A percentile compares a stretch with the other conserved stretches of the same genome.
Evolutionary conservation across 2,113 vertebrate species (phyloP).

Genomic region (Myotis lucifugus): DNA sequence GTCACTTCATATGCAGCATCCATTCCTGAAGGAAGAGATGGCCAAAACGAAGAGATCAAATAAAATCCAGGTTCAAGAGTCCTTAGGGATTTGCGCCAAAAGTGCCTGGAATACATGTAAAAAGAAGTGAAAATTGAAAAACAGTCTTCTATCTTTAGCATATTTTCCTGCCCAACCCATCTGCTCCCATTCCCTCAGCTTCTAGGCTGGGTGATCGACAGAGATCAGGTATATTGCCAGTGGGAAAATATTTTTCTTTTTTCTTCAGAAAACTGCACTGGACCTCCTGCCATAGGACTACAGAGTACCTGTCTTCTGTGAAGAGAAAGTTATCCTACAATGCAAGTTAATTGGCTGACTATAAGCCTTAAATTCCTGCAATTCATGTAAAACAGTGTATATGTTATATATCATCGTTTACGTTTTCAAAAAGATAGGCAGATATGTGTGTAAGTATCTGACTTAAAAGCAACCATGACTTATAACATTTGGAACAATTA

Average conservation of each 20-base stretch:
- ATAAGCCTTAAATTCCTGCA: not conserved
- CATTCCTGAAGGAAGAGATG: conserved; percentile 84
- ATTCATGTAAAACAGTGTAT: not conserved
- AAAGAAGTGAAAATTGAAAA: conserved; percentile 21
- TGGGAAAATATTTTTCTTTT: not conserved
- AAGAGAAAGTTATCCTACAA: not conserved
- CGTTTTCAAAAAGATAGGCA: not conserved
- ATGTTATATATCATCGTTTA: not conserved
- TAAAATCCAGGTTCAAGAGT: conserved; percentile 57
- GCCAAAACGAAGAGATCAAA: conserved; percentile 87
- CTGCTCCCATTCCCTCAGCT: not conserved
- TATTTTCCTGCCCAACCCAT: not conserved
- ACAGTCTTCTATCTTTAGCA: not conserved
- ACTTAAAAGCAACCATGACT: not conserved
- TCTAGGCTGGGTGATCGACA: not conserved
- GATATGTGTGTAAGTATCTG: accelerated
- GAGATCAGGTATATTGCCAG: not conserved
- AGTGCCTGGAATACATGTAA: conserved; percentile 81
- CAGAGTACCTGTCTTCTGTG: not conserved
- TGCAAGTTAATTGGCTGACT: not conserved
- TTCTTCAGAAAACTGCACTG: not conserved
- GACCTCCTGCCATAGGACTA: not conserved
- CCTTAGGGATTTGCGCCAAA: conserved; percentile 86
- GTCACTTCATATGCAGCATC: conserved; percentile 86
- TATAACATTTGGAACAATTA: not conserved